phyloP scores from a whole-genome alignment of 35 echinoderm and acorn worm species.

The Heliocidaris tuberculata region DNA sequence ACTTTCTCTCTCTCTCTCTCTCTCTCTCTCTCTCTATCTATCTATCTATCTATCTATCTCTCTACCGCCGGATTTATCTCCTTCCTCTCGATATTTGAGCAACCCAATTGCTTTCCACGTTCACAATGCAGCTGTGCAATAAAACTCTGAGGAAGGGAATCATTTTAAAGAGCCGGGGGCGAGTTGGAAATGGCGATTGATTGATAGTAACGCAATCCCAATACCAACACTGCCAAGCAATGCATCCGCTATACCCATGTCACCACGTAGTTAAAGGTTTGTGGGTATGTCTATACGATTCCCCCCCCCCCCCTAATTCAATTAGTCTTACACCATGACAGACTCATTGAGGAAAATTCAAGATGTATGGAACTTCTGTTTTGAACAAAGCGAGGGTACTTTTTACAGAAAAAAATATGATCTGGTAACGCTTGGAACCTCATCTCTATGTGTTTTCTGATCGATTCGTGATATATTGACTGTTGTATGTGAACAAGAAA shows the following conservation, averaged over 20 bases:
- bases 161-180: constrained; percentile 1
- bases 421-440: too few relatives aligned
- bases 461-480: too few relatives aligned
- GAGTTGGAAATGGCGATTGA: constrained; percentile 1
- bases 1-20: background rate
- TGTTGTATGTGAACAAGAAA: too few relatives aligned
- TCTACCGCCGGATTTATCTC: background rate
- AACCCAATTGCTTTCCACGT: constrained; percentile 8
- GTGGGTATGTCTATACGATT: background rate
- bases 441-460: too few relatives aligned
- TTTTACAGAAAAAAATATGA: too few relatives aligned
- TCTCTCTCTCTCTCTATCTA: too few relatives aligned
- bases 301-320: too few relatives aligned
- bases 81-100: constrained; percentile 3
- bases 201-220: constrained; percentile 3
- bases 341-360: too few relatives aligned
- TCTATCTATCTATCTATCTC: too few relatives aligned
- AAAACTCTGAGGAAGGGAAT: background rate
- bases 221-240: background rate
- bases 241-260: background rate
- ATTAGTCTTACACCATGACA: too few relatives aligned
- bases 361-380: too few relatives aligned
- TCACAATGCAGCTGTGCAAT: constrained; percentile 16
- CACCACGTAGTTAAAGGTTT: background rate
- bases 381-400: too few relatives aligned